Evolutionary conservation across 2,888 invertebrate genomes (phyloP).

Genomic region (Copidosoma aretas): DNA sequence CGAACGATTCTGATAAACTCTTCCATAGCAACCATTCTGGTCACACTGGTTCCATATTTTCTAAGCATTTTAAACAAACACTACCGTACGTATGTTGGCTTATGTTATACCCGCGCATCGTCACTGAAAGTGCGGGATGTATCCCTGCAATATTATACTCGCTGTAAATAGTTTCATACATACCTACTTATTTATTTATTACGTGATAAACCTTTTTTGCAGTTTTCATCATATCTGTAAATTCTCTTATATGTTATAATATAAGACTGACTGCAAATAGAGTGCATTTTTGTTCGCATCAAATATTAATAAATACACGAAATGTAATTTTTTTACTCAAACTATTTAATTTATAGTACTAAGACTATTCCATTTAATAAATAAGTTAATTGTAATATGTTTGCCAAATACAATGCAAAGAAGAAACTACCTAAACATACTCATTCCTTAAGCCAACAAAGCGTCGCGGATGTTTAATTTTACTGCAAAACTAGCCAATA

Average conservation of each 20-base stretch:
- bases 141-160: not conserved
- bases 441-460: conserved; percentile 58
- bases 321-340: not conserved
- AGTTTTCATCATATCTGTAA: conserved; percentile 31
- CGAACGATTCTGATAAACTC: conserved; percentile 44
- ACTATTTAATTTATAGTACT: not conserved
- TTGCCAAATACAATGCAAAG: conserved; percentile 35
- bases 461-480: conserved; percentile 59
- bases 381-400: not conserved
- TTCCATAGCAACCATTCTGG: conserved; percentile 64
- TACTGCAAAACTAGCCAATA: conserved; percentile 62
- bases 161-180: conserved; percentile 26
- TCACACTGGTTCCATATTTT: conserved; percentile 62
- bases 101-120: conserved; percentile 6
- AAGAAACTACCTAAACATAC: conserved; percentile 49
- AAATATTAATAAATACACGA: too few relatives aligned
- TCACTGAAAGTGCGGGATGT: not conserved
- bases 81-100: conserved; percentile 40
- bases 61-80: conserved; percentile 46
- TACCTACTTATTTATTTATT: conserved; percentile 21
- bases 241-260: conserved; percentile 11
- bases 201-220: conserved; percentile 21
- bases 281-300: not conserved
- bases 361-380: too few relatives aligned
- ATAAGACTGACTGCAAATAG: conserved; percentile 25